Evolutionary conservation across 2,113 vertebrate species (phyloP).

Genomic region (Loxodonta africana): DNA sequence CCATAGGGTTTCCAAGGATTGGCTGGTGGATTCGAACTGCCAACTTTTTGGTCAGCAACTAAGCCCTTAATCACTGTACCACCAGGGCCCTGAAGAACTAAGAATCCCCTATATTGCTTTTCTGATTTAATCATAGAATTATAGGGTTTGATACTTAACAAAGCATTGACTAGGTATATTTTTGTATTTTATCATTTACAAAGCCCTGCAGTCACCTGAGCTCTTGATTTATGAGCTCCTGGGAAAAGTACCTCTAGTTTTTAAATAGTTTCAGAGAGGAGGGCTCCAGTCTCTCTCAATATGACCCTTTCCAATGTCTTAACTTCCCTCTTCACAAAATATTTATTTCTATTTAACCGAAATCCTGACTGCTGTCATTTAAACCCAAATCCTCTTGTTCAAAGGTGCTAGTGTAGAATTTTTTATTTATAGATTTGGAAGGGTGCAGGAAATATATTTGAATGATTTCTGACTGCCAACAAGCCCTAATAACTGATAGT

Average conservation of each 20-base stretch:
- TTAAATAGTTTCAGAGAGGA: conserved; percentile 13
- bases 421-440: conserved; percentile 73
- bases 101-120: background rate
- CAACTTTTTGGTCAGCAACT: too few relatives aligned
- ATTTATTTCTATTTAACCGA: conserved; percentile 43
- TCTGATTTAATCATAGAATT: conserved; percentile 26
- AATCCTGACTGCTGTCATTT: conserved; percentile 62
- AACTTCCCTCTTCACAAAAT: conserved; percentile 31
- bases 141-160: conserved; percentile 32
- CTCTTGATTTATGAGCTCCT: conserved; percentile 44
- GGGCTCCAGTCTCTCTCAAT: conserved; percentile 26
- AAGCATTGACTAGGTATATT: background rate
- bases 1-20: too few relatives aligned
- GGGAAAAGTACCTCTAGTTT: conserved; percentile 49
- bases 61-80: too few relatives aligned
- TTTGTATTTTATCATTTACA: conserved; percentile 15
- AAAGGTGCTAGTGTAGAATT: conserved; percentile 28
- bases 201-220: background rate
- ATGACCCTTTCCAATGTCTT: conserved; percentile 55
- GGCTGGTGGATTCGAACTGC: too few relatives aligned
- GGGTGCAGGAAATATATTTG: conserved; percentile 59
- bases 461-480: conserved; percentile 74
- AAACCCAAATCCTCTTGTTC: conserved; percentile 52
- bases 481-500: conserved; percentile 65
- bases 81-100: background rate